Percentiles rank a stretch among this genome's conserved stretches.
These are phyloP conservation scores for Nyctibius bracteatus DNA, from an alignment of 2,113 vertebrate genomes.

Conservation along the genomic window DNA sequence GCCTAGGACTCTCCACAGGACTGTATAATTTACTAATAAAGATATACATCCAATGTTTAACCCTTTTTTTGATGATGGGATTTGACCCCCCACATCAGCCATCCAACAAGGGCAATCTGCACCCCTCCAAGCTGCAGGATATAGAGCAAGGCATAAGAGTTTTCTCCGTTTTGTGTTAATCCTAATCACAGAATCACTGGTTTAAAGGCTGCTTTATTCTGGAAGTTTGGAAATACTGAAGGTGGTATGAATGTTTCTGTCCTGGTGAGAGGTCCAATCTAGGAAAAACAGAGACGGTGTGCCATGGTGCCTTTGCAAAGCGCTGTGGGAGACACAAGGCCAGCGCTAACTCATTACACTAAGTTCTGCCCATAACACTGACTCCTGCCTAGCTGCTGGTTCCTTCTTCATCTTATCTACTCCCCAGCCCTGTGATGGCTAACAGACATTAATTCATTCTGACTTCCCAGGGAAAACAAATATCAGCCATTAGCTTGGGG, in stretches of 20 bases:
- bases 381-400: background rate
- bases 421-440: background rate
- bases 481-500: too few relatives aligned
- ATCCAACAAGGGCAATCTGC: background rate
- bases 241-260: background rate
- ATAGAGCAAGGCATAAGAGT: background rate
- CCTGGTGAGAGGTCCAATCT: background rate
- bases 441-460: rapidly evolving
- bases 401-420: background rate
- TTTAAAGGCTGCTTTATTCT: background rate
- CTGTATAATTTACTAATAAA: background rate
- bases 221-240: background rate
- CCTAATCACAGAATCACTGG: too few relatives aligned
- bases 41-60: background rate
- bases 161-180: background rate
- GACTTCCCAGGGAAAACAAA: background rate
- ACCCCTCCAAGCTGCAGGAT: background rate
- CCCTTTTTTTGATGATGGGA: background rate
- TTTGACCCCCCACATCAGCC: background rate
- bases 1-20: background rate
- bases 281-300: background rate
- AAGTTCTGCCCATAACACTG: background rate
- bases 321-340: background rate
- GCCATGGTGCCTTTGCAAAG: background rate
- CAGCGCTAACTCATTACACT: too few relatives aligned